A percentile compares a stretch with the other conserved stretches of the same genome.
phyloP scores from a whole-genome alignment of 2,888 invertebrate genomes.

The Harpalus rufipes region DNA sequence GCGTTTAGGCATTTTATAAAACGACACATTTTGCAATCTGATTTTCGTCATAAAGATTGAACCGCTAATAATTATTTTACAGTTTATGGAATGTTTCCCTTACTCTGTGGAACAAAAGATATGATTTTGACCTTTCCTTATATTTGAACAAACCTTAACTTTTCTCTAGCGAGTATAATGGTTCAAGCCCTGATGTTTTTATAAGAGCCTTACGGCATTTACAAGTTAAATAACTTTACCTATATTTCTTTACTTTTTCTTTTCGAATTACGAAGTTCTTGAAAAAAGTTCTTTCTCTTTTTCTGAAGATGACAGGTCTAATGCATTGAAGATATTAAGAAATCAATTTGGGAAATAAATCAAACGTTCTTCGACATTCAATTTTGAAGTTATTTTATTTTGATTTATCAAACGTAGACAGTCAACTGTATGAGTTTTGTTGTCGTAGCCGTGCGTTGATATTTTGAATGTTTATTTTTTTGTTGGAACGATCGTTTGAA shows the following conservation, averaged over 20 bases:
- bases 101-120: no score
- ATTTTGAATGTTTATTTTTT: conserved; percentile 37
- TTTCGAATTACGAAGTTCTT: conserved; percentile 8
- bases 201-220: background rate
- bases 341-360: conserved; percentile 48
- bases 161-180: no score
- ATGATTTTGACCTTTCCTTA: no score
- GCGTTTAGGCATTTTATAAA: no score
- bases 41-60: no score
- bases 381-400: conserved; percentile 36
- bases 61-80: no score
- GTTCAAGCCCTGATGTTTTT: no score
- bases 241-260: background rate
- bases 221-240: background rate
- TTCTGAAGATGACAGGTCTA: conserved; percentile 43
- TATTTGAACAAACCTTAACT: no score
- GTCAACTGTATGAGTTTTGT: background rate
- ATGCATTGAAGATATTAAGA: conserved; percentile 41
- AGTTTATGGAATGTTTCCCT: no score
- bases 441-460: conserved; percentile 10
- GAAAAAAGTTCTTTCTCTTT: conserved; percentile 17
- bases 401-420: conserved; percentile 37
- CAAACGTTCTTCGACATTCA: conserved; percentile 36
- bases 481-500: conserved; percentile 29
- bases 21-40: no score